phyloP scores from a whole-genome alignment of 2,797 vertebrate species.

The Dryobates pubescens region DNA sequence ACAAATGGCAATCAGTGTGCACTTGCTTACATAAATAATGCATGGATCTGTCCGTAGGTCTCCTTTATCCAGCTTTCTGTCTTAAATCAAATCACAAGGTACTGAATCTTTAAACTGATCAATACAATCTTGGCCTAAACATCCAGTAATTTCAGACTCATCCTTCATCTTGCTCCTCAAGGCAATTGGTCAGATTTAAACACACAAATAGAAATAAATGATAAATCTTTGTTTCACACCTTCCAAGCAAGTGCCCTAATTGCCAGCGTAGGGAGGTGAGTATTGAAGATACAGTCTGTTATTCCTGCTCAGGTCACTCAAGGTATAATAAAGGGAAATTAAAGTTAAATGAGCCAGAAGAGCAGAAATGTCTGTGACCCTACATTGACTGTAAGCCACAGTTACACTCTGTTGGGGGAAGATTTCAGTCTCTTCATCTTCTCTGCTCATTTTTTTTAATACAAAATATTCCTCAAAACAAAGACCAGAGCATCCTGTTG shows the following conservation, averaged over 20 bases:
- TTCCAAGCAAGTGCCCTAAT: background rate
- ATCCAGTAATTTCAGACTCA: background rate
- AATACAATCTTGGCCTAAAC: background rate
- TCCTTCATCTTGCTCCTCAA: background rate
- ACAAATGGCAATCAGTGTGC: background rate
- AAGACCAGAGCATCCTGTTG: background rate
- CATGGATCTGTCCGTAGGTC: background rate
- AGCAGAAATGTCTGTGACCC: background rate
- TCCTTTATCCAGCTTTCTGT: background rate
- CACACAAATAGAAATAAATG: background rate
- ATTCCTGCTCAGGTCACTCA: background rate
- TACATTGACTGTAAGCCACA: background rate
- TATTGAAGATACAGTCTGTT: background rate
- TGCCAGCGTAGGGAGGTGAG: background rate
- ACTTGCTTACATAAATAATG: background rate
- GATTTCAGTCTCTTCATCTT: background rate
- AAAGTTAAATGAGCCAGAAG: conserved; percentile 3
- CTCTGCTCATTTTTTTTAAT: background rate
- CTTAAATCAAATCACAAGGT: background rate
- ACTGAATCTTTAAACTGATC: background rate
- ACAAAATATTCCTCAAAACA: background rate
- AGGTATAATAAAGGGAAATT: background rate
- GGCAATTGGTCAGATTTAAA: background rate
- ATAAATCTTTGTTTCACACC: background rate
- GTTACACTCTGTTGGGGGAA: background rate